Conservation (phyloP, 2,888 invertebrate species). For the Trissoscelio sp. region DNA sequence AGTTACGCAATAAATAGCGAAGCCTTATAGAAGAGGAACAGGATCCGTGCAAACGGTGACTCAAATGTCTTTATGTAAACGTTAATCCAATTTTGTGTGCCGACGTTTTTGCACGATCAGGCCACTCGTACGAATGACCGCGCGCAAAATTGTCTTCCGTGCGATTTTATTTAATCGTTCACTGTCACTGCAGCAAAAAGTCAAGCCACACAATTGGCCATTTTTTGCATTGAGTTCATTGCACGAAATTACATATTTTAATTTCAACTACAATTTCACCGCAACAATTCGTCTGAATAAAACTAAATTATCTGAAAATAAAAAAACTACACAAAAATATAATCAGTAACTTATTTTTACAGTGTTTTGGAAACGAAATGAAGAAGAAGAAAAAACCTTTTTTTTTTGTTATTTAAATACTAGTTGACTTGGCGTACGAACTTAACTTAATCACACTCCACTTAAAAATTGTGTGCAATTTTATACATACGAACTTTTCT, state of each 20-base stretch:
- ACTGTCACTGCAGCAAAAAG: not conserved
- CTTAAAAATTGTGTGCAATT: constrained; percentile 20
- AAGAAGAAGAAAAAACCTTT: too few species aligned
- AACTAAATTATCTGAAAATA: too few species aligned
- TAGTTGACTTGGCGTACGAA: too few species aligned
- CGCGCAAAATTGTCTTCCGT: constrained; percentile 22
- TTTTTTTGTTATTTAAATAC: too few species aligned
- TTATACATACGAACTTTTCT: constrained; percentile 38
- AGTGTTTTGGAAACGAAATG: too few species aligned
- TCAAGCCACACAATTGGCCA: not conserved
- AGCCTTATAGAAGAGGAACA: constrained; percentile 72
- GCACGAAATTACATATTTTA: not conserved
- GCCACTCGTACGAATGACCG: constrained; percentile 5
- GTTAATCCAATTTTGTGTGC: constrained; percentile 75
- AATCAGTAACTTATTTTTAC: too few species aligned
- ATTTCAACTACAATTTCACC: too few species aligned
- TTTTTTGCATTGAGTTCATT: constrained; percentile 2
- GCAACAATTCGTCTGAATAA: too few species aligned
- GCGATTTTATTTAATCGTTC: constrained; percentile 26
- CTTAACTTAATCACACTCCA: constrained; percentile 41
- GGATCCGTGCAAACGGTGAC: constrained; percentile 72
- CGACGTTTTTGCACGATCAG: constrained; percentile 42
- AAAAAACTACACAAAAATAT: too few species aligned
- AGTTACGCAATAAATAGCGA: constrained; percentile 73
- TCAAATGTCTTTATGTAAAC: constrained; percentile 79